Conservation (phyloP, 2,888 invertebrate genomes). For the Mesorhabditis spiculigera region DNA sequence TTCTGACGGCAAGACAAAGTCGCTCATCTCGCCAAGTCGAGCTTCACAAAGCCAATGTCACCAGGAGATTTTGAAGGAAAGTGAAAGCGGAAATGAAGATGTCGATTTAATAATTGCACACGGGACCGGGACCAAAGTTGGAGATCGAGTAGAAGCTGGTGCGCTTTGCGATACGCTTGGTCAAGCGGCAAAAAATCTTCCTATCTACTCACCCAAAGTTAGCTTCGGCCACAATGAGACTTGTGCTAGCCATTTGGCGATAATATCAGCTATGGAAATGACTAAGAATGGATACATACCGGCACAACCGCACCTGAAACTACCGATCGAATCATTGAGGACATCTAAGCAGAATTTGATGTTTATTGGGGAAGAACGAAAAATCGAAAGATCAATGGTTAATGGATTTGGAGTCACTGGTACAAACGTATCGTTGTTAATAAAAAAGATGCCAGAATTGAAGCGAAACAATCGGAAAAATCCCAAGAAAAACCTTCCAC, state of each 20-base stretch:
- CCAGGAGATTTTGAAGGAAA: conserved; percentile 18
- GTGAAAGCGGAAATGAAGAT: not conserved
- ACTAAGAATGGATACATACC: conserved; percentile 27
- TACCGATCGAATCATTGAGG: conserved; percentile 28
- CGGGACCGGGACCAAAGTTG: conserved; percentile 51
- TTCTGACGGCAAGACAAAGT: conserved; percentile 50
- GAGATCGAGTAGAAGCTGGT: conserved; percentile 44
- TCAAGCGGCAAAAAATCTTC: conserved; percentile 21
- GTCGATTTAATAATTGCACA: conserved; percentile 53
- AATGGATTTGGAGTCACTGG: conserved; percentile 40
- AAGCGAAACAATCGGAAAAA: not conserved
- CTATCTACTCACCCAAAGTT: conserved; percentile 18
- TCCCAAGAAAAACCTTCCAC: conserved; percentile 15
- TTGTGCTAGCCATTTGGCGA: not conserved
- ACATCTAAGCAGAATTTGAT: conserved; percentile 19
- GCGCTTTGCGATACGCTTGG: conserved; percentile 28
- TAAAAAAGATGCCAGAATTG: conserved; percentile 18
- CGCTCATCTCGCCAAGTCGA: conserved; percentile 45
- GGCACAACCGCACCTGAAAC: conserved; percentile 33
- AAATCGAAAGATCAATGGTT: conserved; percentile 24
- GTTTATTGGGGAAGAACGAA: conserved; percentile 32
- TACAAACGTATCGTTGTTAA: conserved; percentile 32
- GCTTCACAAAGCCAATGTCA: conserved; percentile 23
- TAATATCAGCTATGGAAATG: not conserved
- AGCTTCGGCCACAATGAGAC: not conserved